A percentile compares a stretch with the other conserved stretches of the same genome.
These are phyloP conservation scores for Podotricha telesiphe DNA, from an alignment of 2,888 invertebrate genomes.

Conservation along the genomic window DNA sequence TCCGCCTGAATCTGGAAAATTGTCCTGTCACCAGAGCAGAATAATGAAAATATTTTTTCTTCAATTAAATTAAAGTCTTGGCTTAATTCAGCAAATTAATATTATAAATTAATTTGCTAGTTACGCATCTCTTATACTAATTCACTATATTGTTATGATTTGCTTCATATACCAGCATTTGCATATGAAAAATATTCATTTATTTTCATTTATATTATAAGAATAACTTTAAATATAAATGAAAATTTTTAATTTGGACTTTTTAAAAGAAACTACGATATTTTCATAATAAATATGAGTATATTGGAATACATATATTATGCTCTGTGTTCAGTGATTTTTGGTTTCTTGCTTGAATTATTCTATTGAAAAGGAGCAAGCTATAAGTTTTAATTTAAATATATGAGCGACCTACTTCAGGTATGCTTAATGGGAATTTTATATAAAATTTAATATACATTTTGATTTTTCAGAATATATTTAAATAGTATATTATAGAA, in stretches of 20 bases:
- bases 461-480: neutral
- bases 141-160: no score
- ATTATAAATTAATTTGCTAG: no score
- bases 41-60: no score
- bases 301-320: neutral
- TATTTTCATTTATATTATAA: no score
- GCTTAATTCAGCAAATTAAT: no score
- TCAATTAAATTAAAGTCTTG: no score
- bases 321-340: neutral
- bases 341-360: constrained; percentile 16
- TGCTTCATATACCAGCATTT: no score
- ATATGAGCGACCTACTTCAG: constrained; percentile 10
- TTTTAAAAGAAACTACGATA: neutral
- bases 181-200: no score
- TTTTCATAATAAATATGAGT: constrained; percentile 7
- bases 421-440: neutral
- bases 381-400: constrained; percentile 15
- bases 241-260: constrained; percentile 9
- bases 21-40: no score
- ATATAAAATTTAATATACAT: neutral
- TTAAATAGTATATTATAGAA: no score
- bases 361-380: neutral
- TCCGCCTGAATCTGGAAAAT: no score
- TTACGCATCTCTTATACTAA: no score
- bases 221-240: neutral